These are phyloP conservation scores for Eupithecia centaureata DNA, from an alignment of 2,888 invertebrate genomes.

Conservation along the genomic window DNA sequence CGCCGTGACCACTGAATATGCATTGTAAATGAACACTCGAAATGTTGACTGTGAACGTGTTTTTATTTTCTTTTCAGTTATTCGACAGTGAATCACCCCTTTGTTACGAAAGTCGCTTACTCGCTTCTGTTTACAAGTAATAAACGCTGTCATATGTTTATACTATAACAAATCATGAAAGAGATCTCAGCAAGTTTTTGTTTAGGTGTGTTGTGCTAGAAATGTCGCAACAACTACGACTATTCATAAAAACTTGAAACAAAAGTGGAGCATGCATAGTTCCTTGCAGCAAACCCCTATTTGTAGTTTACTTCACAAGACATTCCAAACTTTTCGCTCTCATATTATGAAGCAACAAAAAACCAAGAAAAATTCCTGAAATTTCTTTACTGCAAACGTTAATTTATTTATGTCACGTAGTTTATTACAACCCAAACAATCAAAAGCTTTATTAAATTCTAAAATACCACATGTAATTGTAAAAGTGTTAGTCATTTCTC, in stretches of 20 bases:
- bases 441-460: slow-evolving; percentile 2
- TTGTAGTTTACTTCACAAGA: not conserved
- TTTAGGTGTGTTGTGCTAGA: not conserved
- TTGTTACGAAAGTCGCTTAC: not conserved
- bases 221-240: not conserved
- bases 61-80: not conserved
- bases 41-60: not conserved
- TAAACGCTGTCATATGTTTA: not conserved
- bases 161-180: not conserved
- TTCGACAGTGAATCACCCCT: not conserved
- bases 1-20: slow-evolving; percentile 13
- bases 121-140: not conserved
- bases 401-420: not conserved
- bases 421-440: slow-evolving; percentile 3
- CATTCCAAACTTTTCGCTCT: not conserved
- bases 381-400: not conserved
- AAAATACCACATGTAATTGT: not conserved
- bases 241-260: not conserved
- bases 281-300: slow-evolving; percentile 4
- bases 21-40: slow-evolving; percentile 3
- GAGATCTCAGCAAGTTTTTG: not conserved
- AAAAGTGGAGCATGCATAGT: not conserved
- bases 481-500: not conserved
- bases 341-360: not conserved
- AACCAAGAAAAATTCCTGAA: not conserved